These are phyloP conservation scores for Acanthacorydalis orientalis DNA, from an alignment of 2,888 invertebrate genomes.

Conservation along the genomic window DNA sequence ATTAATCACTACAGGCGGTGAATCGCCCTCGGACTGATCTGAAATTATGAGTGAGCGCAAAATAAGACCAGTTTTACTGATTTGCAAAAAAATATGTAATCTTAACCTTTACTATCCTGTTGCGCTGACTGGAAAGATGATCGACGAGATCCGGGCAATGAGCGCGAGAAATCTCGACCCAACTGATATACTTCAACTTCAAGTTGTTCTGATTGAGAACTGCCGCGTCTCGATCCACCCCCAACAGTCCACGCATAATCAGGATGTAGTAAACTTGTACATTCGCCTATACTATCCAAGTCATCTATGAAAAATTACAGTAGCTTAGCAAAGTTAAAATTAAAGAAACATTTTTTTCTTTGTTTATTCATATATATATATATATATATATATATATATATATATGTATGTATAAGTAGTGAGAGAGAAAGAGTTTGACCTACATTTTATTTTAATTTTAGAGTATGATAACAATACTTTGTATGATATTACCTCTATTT, in stretches of 20 bases:
- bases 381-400: too few species aligned
- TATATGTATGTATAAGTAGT: too few species aligned
- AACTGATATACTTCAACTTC: conserved; percentile 74
- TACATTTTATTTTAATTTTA: too few species aligned
- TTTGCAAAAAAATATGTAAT: too few species aligned
- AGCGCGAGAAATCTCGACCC: conserved; percentile 71
- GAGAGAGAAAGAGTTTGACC: too few species aligned
- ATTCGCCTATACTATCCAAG: conserved; percentile 58
- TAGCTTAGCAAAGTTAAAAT: too few species aligned
- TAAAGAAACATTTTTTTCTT: too few species aligned
- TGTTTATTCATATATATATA: too few species aligned
- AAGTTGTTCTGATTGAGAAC: conserved; percentile 76
- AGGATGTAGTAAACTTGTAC: conserved; percentile 63
- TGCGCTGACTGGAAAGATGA: conserved; percentile 59
- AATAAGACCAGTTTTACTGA: too few species aligned
- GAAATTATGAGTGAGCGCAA: not conserved
- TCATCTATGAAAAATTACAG: conserved; percentile 30
- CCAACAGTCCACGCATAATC: conserved; percentile 57
- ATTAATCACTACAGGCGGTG: conserved; percentile 29
- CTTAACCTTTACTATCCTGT: conserved; percentile 3
- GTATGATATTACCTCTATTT: too few species aligned
- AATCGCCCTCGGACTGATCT: conserved; percentile 27
- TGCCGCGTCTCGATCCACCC: conserved; percentile 64
- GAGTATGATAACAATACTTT: too few species aligned
- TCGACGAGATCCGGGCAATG: conserved; percentile 67